Percentiles rank a stretch among this genome's conserved stretches.
Evolutionary conservation across 2,888 invertebrate species (phyloP).

Genomic region (Amphipoea lucens): DNA sequence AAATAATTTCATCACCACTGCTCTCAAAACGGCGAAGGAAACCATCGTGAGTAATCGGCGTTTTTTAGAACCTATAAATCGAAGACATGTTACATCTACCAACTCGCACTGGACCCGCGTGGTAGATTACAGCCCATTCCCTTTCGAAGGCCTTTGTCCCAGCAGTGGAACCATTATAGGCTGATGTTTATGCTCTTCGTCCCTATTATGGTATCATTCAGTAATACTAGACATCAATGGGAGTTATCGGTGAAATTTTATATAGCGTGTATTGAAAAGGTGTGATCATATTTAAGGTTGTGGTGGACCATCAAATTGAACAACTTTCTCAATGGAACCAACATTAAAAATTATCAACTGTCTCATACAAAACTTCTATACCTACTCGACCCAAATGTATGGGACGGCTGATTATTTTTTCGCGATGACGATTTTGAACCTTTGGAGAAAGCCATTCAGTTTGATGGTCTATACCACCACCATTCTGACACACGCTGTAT

Average conservation of each 20-base stretch:
- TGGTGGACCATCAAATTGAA: neutral
- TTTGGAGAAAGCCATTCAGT: no score
- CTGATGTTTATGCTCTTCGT: no score
- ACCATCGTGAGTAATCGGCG: no score
- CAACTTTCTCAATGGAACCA: neutral
- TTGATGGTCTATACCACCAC: no score
- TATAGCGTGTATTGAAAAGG: neutral
- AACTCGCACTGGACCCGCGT: neutral
- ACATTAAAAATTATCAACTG: neutral
- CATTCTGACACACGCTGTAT: no score
- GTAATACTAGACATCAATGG: neutral
- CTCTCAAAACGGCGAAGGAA: no score
- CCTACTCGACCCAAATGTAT: neutral
- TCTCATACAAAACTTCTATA: neutral
- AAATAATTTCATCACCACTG: no score
- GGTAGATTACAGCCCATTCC: neutral
- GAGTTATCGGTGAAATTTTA: neutral
- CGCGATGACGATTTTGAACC: no score
- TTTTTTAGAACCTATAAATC: no score
- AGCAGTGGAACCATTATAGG: no score
- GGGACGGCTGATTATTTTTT: no score
- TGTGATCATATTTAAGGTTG: neutral
- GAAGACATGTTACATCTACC: no score
- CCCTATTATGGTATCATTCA: neutral
- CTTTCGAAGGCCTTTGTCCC: neutral